phyloP scores from a whole-genome alignment of 2,113 vertebrate species.

The Gymnarchus niloticus region DNA sequence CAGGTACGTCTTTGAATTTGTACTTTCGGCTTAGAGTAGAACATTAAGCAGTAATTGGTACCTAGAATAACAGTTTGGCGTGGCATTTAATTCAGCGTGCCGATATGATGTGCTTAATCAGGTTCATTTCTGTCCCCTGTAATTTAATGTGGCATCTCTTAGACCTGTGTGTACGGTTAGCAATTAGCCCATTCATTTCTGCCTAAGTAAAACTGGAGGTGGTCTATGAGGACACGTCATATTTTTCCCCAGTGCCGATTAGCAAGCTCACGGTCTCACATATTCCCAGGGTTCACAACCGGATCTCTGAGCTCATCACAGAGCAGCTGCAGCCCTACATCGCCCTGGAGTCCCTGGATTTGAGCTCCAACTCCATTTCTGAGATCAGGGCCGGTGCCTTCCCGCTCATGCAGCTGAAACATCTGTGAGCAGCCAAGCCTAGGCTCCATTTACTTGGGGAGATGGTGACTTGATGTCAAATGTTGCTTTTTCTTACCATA shows the following conservation, averaged over 20 bases:
- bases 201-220: not conserved
- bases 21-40: not conserved
- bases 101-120: not conserved
- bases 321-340: conserved; percentile 66
- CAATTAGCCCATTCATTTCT: not conserved
- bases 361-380: conserved; percentile 73
- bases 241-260: conserved; percentile 15
- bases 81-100: not conserved
- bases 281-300: conserved; percentile 69
- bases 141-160: not conserved
- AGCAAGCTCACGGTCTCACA: not conserved
- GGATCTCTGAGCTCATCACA: conserved; percentile 63
- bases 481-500: not conserved
- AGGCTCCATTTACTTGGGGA: not conserved
- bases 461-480: not conserved
- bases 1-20: not conserved
- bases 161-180: not conserved
- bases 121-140: not conserved
- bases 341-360: conserved; percentile 70
- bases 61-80: not conserved
- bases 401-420: conserved; percentile 72
- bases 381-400: conserved; percentile 71
- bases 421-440: conserved; percentile 61
- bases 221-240: not conserved
- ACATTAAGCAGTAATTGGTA: not conserved